Percentiles rank a stretch among this genome's conserved stretches.
Conservation (phyloP, 1,140 invertebrate genomes). For the Drosophila funebris region DNA sequence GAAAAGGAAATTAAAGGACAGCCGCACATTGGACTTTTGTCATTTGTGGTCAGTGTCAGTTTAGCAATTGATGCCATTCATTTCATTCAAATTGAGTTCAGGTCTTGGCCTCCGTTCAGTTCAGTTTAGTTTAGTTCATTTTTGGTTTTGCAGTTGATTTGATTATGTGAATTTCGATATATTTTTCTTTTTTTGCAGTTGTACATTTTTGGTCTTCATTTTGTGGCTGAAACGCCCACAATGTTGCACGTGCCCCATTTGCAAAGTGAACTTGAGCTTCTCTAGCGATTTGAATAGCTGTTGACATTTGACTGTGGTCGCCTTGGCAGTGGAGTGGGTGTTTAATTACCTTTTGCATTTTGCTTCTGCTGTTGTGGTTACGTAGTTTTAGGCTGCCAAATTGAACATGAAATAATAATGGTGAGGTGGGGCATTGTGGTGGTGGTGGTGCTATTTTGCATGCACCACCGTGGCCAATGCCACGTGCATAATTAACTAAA, state of each 20-base stretch:
- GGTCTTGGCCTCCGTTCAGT: not conserved
- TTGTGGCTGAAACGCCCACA: not conserved
- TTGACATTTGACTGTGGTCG: slow-evolving; percentile 42
- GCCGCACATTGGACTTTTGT: not conserved
- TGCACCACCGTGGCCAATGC: not conserved
- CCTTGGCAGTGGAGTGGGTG: not conserved
- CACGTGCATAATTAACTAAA: slow-evolving; percentile 27
- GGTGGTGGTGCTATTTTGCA: not conserved
- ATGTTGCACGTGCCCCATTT: too few species aligned
- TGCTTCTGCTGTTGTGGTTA: slow-evolving; percentile 46
- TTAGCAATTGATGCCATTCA: slow-evolving; percentile 10
- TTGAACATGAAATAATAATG: slow-evolving; percentile 46
- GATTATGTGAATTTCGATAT: not conserved
- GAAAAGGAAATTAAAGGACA: slow-evolving; percentile 18
- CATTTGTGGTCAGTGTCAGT: slow-evolving; percentile 11
- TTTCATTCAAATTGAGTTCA: slow-evolving; percentile 10
- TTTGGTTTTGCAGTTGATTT: slow-evolving; percentile 30
- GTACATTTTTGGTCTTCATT: too few species aligned
- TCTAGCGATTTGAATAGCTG: slow-evolving; percentile 2
- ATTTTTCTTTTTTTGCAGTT: too few species aligned
- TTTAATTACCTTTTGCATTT: slow-evolving; percentile 47
- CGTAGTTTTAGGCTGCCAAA: slow-evolving; percentile 38
- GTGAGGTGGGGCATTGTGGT: not conserved
- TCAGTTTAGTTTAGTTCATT: slow-evolving; percentile 12
- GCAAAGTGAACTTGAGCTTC: not conserved